These are phyloP conservation scores for Aporrectodea caliginosa DNA, from an alignment of 1,140 invertebrate genomes.

Conservation along the genomic window DNA sequence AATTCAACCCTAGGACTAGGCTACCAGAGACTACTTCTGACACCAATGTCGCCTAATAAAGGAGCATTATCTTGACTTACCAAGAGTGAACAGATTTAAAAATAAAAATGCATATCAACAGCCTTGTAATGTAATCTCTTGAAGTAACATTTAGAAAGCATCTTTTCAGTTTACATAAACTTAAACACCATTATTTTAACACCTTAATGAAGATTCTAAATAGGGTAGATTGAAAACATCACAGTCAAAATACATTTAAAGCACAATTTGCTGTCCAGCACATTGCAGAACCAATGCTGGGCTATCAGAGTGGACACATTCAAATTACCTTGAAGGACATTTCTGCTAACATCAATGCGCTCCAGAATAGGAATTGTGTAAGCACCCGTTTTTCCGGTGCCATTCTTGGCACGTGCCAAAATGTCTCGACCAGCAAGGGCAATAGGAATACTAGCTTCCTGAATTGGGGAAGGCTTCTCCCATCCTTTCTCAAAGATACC, in stretches of 20 bases:
- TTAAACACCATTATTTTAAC: no score
- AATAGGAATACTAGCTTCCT: conserved; percentile 86
- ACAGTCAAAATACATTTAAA: not conserved
- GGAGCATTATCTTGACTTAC: no score
- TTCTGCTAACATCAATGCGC: conserved; percentile 80
- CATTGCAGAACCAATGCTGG: not conserved
- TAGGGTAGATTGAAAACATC: no score
- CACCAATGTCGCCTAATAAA: no score
- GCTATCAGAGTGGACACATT: not conserved
- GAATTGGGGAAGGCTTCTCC: conserved; percentile 99
- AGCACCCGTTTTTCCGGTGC: conserved; percentile 99
- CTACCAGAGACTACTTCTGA: no score
- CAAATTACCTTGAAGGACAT: conserved; percentile 64
- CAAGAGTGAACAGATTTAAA: no score
- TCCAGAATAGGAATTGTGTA: conserved; percentile 98
- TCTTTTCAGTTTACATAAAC: no score
- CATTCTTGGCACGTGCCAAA: conserved; percentile 97
- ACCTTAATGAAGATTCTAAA: no score
- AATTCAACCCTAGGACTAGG: no score
- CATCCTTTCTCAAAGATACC: conserved; percentile 99
- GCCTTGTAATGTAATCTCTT: no score
- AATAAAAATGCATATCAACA: no score
- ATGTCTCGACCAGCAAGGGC: conserved; percentile 96
- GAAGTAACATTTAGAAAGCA: no score
- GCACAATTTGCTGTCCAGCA: not conserved